Percentiles rank a stretch among this genome's conserved stretches.
Conservation (phyloP, 2,797 vertebrate species). For the Carapus acus region DNA sequence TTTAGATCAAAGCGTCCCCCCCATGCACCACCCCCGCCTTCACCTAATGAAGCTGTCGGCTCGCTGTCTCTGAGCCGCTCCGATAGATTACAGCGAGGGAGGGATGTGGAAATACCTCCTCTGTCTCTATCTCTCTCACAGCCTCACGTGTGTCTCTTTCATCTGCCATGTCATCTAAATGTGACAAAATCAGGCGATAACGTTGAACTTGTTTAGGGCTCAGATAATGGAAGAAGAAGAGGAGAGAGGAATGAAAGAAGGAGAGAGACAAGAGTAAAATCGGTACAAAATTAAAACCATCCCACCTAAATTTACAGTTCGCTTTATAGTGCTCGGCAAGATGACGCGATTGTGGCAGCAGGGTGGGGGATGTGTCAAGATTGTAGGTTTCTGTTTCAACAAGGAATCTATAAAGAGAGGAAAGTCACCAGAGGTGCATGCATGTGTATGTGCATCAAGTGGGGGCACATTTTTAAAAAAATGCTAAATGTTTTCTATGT, state of each 20-base stretch:
- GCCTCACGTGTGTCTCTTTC: constrained; percentile 40
- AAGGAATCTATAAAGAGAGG: constrained; percentile 39
- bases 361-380: constrained; percentile 47
- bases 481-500: no score
- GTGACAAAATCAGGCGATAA: no score
- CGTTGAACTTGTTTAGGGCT: no score
- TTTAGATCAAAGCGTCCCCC: constrained; percentile 71
- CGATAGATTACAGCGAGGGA: constrained; percentile 56
- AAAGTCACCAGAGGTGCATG: constrained; percentile 31
- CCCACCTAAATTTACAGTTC: constrained; percentile 26
- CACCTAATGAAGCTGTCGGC: constrained; percentile 68
- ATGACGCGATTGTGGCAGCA: constrained; percentile 17
- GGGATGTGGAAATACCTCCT: constrained; percentile 38
- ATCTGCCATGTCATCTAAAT: constrained; percentile 53
- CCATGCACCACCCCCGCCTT: constrained; percentile 29
- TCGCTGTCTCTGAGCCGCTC: constrained; percentile 35
- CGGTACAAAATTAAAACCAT: constrained; percentile 40
- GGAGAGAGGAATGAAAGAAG: no score
- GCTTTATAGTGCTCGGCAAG: no score
- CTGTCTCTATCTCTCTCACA: constrained; percentile 30
- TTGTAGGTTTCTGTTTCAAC: constrained; percentile 22
- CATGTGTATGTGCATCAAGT: no score
- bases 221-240: no score
- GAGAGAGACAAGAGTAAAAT: no score
- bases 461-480: no score